These are phyloP conservation scores for Empis stercorea DNA, from an alignment of 2,888 invertebrate species.

Conservation along the genomic window DNA sequence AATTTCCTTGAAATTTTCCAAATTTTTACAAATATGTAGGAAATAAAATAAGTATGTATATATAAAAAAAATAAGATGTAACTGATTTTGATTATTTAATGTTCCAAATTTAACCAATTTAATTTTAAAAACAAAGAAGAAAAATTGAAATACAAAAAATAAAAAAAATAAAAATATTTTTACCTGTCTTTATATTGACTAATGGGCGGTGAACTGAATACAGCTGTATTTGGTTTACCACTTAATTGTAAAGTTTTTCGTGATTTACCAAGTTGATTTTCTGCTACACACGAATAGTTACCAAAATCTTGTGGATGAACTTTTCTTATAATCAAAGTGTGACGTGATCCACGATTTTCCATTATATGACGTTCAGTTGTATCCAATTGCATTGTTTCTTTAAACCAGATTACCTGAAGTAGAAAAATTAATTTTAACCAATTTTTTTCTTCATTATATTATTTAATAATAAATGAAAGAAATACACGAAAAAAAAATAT, in stretches of 20 bases:
- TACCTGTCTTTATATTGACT: constrained; percentile 42
- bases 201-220: constrained; percentile 48
- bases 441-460: too few relatives aligned
- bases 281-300: constrained; percentile 56
- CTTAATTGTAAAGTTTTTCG: constrained; percentile 51
- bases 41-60: too few relatives aligned
- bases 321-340: constrained; percentile 53
- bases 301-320: constrained; percentile 55
- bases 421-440: neutral
- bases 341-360: constrained; percentile 51
- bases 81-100: too few relatives aligned
- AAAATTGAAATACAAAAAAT: too few relatives aligned
- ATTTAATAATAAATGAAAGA: neutral
- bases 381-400: constrained; percentile 54
- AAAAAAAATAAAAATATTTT: constrained; percentile 11
- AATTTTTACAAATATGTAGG: too few relatives aligned
- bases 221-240: constrained; percentile 51
- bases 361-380: constrained; percentile 52
- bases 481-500: neutral
- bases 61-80: too few relatives aligned
- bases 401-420: constrained; percentile 50
- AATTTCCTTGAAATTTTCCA: too few relatives aligned
- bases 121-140: too few relatives aligned
- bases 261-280: constrained; percentile 53
- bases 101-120: too few relatives aligned